Conservation (phyloP, 2,888 invertebrate species). For the Sphaerophoria taeniata region DNA sequence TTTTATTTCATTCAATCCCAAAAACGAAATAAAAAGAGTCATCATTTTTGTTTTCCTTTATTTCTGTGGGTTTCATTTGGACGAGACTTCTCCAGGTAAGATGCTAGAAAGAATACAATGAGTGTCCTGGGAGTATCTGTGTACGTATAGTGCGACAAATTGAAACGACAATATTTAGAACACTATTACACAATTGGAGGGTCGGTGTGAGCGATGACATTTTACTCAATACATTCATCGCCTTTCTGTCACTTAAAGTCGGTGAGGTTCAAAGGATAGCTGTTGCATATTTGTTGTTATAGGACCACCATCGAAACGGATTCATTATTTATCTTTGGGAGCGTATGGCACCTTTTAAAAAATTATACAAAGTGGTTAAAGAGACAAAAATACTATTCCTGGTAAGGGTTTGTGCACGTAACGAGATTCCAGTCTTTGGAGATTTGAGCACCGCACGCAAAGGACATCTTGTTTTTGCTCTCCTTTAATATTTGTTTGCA, state of each 20-base stretch:
- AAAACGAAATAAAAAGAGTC: slow-evolving; percentile 36
- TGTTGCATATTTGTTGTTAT: neutral
- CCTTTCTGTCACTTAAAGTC: slow-evolving; percentile 37
- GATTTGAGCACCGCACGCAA: neutral
- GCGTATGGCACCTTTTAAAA: neutral
- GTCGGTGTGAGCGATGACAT: slow-evolving; percentile 58
- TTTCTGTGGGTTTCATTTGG: neutral
- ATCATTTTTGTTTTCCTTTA: slow-evolving; percentile 31
- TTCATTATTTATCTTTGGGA: slow-evolving; percentile 50
- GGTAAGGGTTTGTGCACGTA: slow-evolving; percentile 16
- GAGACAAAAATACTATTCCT: slow-evolving; percentile 38
- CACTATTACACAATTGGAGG: slow-evolving; percentile 32
- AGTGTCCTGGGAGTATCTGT: slow-evolving; percentile 52
- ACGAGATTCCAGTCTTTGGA: slow-evolving; percentile 26
- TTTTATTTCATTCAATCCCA: neutral
- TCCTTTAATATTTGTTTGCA: slow-evolving; percentile 25
- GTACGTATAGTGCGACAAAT: slow-evolving; percentile 60
- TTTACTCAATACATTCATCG: slow-evolving; percentile 49
- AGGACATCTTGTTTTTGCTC: slow-evolving; percentile 28
- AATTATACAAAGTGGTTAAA: slow-evolving; percentile 44
- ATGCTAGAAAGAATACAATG: slow-evolving; percentile 31
- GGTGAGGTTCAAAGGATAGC: slow-evolving; percentile 56
- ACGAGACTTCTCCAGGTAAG: slow-evolving; percentile 52
- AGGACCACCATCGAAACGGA: slow-evolving; percentile 56
- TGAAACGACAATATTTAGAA: slow-evolving; percentile 65